Conservation (phyloP, 2,888 invertebrate species). For the Cynaeus angustus region DNA sequence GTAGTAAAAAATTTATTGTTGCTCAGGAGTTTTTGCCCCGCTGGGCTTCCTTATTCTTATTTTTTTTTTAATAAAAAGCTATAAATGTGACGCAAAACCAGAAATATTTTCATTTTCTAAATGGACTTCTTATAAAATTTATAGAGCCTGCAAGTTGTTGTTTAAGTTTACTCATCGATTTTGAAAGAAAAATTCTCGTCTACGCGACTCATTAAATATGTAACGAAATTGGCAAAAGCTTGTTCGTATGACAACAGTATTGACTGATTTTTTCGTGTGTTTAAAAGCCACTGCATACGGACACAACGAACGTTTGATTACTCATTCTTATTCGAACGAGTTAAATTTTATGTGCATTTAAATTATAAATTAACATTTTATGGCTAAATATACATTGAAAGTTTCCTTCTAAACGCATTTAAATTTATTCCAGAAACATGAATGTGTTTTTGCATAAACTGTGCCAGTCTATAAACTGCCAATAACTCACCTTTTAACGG, state of each 20-base stretch:
- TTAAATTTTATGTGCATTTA: conserved; percentile 38
- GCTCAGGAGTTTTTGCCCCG: too few relatives aligned
- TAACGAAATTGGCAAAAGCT: neutral
- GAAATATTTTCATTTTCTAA: too few relatives aligned
- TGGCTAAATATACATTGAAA: neutral
- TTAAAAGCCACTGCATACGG: conserved; percentile 3
- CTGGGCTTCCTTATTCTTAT: too few relatives aligned
- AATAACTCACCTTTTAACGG: too few relatives aligned
- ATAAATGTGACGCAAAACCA: too few relatives aligned
- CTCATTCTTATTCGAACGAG: conserved; percentile 3
- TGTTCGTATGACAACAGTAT: conserved; percentile 7
- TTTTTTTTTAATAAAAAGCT: too few relatives aligned
- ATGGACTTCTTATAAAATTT: too few relatives aligned
- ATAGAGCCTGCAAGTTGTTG: conserved; percentile 8
- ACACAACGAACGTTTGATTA: conserved; percentile 20
- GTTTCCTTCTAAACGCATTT: neutral
- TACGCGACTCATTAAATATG: conserved; percentile 19
- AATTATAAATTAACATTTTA: conserved; percentile 34
- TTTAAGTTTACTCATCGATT: conserved; percentile 24
- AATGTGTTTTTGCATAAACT: too few relatives aligned
- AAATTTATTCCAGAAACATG: conserved; percentile 9
- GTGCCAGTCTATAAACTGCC: too few relatives aligned
- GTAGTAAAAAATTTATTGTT: too few relatives aligned
- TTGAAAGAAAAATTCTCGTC: neutral
- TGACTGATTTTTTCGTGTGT: neutral